A percentile compares a stretch with the other conserved stretches of the same genome.
Conservation (phyloP, 2,113 vertebrate species). For the Stercorarius parasiticus region DNA sequence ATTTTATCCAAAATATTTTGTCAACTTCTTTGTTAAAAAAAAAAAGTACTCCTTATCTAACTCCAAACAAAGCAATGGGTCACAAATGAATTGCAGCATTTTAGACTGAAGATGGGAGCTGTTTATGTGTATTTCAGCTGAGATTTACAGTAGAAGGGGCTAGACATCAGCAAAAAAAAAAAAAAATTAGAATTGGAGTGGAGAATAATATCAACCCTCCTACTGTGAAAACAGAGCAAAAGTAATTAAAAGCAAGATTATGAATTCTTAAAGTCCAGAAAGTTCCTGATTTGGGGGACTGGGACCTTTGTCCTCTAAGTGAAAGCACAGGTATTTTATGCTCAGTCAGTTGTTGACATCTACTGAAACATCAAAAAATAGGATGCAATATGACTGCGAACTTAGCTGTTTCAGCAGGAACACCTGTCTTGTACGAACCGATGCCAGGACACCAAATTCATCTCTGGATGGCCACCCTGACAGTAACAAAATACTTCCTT, state of each 20-base stretch:
- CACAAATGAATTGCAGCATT: not conserved
- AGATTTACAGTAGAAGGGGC: not conserved
- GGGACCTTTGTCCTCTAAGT: not conserved
- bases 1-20: not conserved
- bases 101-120: not conserved
- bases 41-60: not conserved
- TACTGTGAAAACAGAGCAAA: not conserved
- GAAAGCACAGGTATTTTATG: not conserved
- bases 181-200: not conserved
- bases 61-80: not conserved
- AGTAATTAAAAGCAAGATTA: not conserved
- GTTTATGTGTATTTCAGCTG: not conserved
- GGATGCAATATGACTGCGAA: not conserved
- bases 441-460: not conserved
- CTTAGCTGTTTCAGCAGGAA: not conserved
- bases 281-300: not conserved
- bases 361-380: not conserved
- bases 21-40: not conserved
- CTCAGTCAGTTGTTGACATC: not conserved
- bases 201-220: not conserved
- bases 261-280: not conserved
- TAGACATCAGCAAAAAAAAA: not conserved
- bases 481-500: not conserved
- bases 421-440: not conserved
- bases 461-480: not conserved